A percentile compares a stretch with the other conserved stretches of the same genome.
phyloP scores from a whole-genome alignment of 2,113 vertebrate genomes.

The Synodontis membranacea region DNA sequence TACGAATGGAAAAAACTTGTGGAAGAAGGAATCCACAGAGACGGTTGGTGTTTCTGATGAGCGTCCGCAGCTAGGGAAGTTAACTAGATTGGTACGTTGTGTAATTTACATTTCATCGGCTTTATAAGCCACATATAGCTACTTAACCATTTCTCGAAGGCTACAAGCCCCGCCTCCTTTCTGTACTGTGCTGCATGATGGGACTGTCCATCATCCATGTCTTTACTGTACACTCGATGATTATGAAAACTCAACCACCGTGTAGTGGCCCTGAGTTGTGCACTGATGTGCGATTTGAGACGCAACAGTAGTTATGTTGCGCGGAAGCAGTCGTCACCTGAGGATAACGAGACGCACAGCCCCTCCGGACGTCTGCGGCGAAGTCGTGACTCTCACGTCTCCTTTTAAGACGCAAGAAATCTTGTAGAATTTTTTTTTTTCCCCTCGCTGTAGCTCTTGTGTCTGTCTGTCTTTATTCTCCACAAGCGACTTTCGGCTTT shows the following conservation, averaged over 20 bases:
- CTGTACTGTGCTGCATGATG: background rate
- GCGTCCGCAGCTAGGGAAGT: background rate
- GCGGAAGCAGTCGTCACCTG: background rate
- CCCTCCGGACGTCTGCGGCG: background rate
- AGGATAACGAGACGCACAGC: background rate
- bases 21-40: background rate
- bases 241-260: background rate
- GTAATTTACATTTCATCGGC: background rate
- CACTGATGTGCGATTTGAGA: background rate
- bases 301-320: background rate
- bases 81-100: background rate
- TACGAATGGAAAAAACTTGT: too few relatives aligned
- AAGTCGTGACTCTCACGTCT: background rate
- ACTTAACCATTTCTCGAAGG: background rate
- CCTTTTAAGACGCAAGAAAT: background rate
- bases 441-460: background rate
- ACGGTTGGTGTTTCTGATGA: background rate
- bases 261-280: background rate
- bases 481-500: slow-evolving; percentile 57
- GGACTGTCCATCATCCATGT: background rate
- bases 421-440: slow-evolving; percentile 7
- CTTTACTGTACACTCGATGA: background rate
- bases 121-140: background rate
- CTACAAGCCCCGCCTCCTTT: background rate
- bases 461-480: slow-evolving; percentile 47